Conservation (phyloP, 2,888 invertebrate species). For the Poecilus cupreus region DNA sequence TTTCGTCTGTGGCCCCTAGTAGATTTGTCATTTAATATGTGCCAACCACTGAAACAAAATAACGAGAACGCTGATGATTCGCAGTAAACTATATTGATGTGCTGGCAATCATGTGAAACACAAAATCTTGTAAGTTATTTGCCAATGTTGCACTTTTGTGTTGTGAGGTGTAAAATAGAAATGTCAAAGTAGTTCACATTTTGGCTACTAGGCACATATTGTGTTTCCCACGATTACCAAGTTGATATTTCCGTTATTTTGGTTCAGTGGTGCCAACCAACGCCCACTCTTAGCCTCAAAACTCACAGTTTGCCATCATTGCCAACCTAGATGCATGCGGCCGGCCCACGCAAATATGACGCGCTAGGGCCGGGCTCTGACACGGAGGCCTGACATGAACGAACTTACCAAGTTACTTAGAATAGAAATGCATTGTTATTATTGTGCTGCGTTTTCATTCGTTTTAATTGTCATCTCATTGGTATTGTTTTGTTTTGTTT, state of each 20-base stretch:
- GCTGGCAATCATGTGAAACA: too few species aligned
- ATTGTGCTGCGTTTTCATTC: slow-evolving; percentile 48
- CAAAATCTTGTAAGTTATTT: too few species aligned
- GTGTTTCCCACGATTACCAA: too few species aligned
- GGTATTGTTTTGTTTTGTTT: slow-evolving; percentile 9
- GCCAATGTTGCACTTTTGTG: too few species aligned
- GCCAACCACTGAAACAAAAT: slow-evolving; percentile 1
- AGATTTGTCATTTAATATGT: slow-evolving; percentile 38
- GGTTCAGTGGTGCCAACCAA: neutral
- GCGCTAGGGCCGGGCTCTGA: slow-evolving; percentile 28
- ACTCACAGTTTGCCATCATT: slow-evolving; percentile 53
- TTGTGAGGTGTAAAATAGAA: too few species aligned
- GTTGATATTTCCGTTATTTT: too few species aligned
- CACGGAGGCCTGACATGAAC: slow-evolving; percentile 54
- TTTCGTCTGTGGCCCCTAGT: slow-evolving; percentile 1
- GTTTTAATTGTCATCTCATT: slow-evolving; percentile 29
- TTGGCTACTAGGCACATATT: too few species aligned
- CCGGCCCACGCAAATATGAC: slow-evolving; percentile 48
- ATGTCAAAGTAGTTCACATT: too few species aligned
- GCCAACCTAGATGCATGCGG: slow-evolving; percentile 54
- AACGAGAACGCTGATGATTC: too few species aligned
- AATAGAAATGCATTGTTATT: slow-evolving; percentile 46
- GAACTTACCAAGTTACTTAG: slow-evolving; percentile 42
- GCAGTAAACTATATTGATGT: too few species aligned
- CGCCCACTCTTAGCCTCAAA: too few species aligned